Evolutionary conservation across 2,888 invertebrate species (phyloP).

Genomic region (Ctena decussata): DNA sequence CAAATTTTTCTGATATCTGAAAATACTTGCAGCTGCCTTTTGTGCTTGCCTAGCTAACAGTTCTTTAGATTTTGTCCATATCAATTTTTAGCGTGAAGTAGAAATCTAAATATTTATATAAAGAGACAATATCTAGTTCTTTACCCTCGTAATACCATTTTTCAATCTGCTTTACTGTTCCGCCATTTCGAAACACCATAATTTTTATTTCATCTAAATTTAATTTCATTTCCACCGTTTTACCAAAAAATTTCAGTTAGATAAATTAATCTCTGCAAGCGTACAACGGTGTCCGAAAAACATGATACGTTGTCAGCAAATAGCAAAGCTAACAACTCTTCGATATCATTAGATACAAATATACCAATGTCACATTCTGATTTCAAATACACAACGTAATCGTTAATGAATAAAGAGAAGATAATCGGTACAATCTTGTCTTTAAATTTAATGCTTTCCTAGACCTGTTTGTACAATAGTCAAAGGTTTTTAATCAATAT

Average conservation of each 20-base stretch:
- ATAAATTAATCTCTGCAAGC: not conserved
- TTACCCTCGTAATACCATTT: not conserved
- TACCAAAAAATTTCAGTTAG: not conserved
- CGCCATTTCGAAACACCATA: too few relatives aligned
- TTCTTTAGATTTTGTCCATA: not conserved
- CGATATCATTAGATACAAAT: not conserved
- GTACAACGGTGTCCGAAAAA: not conserved
- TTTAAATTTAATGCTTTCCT: too few relatives aligned
- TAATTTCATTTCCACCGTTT: too few relatives aligned
- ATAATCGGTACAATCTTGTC: too few relatives aligned
- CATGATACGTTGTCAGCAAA: too few relatives aligned
- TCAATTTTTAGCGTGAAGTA: not conserved
- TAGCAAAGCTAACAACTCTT: not conserved
- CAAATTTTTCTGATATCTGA: slow-evolving; percentile 1
- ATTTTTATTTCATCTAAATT: too few relatives aligned
- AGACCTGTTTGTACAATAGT: too few relatives aligned
- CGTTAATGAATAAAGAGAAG: too few relatives aligned
- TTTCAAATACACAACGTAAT: too few relatives aligned
- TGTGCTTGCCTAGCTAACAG: not conserved
- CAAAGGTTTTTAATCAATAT: too few relatives aligned
- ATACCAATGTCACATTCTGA: not conserved
- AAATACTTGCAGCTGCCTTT: not conserved
- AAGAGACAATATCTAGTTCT: not conserved
- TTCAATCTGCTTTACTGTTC: not conserved
- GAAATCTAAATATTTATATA: not conserved